phyloP scores from a whole-genome alignment of 1,140 invertebrate genomes.

The Delia radicum region DNA sequence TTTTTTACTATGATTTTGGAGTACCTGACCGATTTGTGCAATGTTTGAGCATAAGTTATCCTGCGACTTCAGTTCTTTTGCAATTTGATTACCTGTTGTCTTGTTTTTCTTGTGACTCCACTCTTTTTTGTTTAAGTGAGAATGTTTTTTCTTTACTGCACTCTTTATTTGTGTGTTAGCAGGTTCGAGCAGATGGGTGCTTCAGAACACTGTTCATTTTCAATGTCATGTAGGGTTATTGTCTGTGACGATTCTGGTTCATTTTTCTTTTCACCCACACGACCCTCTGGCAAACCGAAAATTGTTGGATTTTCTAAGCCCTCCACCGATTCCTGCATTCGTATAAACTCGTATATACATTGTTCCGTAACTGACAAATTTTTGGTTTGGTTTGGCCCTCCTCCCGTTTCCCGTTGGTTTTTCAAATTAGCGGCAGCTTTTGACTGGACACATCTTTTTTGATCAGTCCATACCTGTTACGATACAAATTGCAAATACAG shows the following conservation, averaged over 20 bases:
- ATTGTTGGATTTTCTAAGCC: not conserved
- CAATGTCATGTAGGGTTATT: no score
- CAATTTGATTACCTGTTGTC: not conserved
- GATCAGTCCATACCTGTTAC: slow-evolving; percentile 9
- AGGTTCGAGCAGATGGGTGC: not conserved
- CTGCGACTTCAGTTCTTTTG: not conserved
- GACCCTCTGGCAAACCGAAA: not conserved
- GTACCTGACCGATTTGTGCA: not conserved
- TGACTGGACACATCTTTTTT: not conserved
- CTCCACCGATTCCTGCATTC: not conserved
- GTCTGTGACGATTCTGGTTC: not conserved
- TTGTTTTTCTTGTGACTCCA: not conserved
- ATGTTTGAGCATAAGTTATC: not conserved
- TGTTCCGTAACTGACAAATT: not conserved
- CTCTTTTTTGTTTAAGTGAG: not conserved
- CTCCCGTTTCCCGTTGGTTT: not conserved
- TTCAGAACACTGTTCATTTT: not conserved
- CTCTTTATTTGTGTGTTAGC: not conserved
- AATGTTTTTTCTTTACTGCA: not conserved
- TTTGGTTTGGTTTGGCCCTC: not conserved
- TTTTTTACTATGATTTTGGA: not conserved
- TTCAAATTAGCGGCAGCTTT: not conserved
- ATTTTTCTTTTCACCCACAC: not conserved
- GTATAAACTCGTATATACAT: not conserved
- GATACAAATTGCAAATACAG: not conserved